phyloP scores from a whole-genome alignment of 2,797 vertebrate genomes.

The Hozukius guyotensis region DNA sequence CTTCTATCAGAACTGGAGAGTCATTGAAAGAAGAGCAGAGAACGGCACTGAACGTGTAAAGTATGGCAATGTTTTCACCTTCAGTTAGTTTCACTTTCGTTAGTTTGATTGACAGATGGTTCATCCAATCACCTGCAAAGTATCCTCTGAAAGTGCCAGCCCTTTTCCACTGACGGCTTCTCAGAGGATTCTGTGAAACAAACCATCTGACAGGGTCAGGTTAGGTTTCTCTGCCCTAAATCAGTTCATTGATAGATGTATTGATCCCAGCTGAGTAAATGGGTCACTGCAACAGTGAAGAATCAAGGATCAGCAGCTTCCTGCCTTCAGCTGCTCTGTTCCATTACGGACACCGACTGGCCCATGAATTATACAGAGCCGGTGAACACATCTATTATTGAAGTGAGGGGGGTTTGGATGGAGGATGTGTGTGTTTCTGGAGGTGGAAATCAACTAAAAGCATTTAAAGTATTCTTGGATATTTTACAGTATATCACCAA shows the following conservation, averaged over 20 bases:
- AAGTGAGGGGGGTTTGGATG: conserved; percentile 30
- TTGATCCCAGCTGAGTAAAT: conserved; percentile 33
- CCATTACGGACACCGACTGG: conserved; percentile 64
- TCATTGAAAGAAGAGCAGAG: too few relatives aligned
- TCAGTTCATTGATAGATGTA: neutral
- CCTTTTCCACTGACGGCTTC: too few relatives aligned
- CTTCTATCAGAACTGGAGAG: too few relatives aligned
- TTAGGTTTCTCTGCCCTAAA: neutral
- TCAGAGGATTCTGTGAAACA: too few relatives aligned
- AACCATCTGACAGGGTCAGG: too few relatives aligned
- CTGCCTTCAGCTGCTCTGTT: conserved; percentile 50
- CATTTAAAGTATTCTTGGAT: conserved; percentile 21
- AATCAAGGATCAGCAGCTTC: conserved; percentile 32
- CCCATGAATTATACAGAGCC: conserved; percentile 76
- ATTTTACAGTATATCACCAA: neutral
- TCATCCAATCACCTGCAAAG: too few relatives aligned
- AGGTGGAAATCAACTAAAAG: conserved; percentile 28
- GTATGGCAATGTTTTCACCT: too few relatives aligned
- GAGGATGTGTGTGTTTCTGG: neutral
- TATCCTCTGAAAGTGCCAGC: too few relatives aligned
- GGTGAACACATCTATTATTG: conserved; percentile 75
- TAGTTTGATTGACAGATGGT: too few relatives aligned
- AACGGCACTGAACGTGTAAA: too few relatives aligned
- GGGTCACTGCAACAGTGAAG: conserved; percentile 28
- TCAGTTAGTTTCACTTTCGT: too few relatives aligned